Percentiles rank a stretch among this genome's conserved stretches.
Evolutionary conservation across 2,888 invertebrate genomes (phyloP).

Genomic region (Andrena flavipes): DNA sequence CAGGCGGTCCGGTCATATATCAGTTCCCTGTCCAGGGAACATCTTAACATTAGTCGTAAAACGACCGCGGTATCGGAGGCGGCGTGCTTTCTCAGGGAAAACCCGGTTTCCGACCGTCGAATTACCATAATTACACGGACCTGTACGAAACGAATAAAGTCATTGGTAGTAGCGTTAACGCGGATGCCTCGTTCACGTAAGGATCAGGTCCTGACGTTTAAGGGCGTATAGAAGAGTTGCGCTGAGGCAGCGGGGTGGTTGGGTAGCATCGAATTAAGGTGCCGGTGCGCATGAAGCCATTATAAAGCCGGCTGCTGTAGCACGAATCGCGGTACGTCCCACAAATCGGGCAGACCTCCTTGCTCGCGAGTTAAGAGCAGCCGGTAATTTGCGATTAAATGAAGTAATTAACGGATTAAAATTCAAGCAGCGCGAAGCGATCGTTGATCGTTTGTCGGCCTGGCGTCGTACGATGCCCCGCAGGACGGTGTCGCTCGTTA

Average conservation of each 20-base stretch:
- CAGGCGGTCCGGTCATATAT: conserved; percentile 9
- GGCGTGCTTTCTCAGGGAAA: conserved; percentile 37
- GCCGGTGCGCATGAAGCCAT: conserved; percentile 66
- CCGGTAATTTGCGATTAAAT: conserved; percentile 76
- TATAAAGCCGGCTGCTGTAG: conserved; percentile 54
- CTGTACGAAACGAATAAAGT: conserved; percentile 53
- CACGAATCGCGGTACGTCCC: conserved; percentile 51
- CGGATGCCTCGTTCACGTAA: conserved; percentile 26
- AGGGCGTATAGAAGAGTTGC: conserved; percentile 26
- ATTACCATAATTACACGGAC: conserved; percentile 52
- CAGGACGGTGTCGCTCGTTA: conserved; percentile 73
- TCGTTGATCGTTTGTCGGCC: conserved; percentile 74
- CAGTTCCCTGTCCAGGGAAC: conserved; percentile 21
- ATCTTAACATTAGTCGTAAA: conserved; percentile 45
- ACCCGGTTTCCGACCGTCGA: conserved; percentile 23
- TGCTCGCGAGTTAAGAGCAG: conserved; percentile 66
- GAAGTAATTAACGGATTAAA: conserved; percentile 80
- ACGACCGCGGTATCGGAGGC: conserved; percentile 25
- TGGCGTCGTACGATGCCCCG: conserved; percentile 61
- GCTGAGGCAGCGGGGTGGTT: neutral
- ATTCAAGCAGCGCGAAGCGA: conserved; percentile 74
- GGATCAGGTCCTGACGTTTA: conserved; percentile 62
- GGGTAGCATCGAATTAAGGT: conserved; percentile 62
- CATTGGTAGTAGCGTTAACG: conserved; percentile 48
- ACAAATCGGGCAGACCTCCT: conserved; percentile 63